phyloP scores from a whole-genome alignment of 2,888 invertebrate genomes.

The Leptogaster cylindrica region DNA sequence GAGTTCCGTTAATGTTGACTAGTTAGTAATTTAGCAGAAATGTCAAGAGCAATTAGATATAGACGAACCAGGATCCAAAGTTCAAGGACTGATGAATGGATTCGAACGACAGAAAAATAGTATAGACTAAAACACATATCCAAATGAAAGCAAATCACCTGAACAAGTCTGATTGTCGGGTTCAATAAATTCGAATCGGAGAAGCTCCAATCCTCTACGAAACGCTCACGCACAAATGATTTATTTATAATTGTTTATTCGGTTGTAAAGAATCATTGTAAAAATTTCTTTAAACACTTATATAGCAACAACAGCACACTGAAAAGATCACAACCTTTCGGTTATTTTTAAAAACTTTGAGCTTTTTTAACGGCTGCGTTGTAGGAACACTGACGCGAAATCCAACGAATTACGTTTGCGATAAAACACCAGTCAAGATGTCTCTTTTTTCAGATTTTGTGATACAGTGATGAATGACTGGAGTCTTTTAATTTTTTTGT shows the following conservation, averaged over 20 bases:
- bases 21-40: neutral
- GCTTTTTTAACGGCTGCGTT: constrained; percentile 8
- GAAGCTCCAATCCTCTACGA: no score
- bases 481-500: neutral
- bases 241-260: neutral
- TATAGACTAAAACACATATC: no score
- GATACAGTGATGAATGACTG: neutral
- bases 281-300: neutral
- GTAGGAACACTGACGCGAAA: neutral
- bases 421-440: neutral
- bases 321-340: constrained; percentile 18
- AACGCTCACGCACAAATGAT: neutral
- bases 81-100: neutral
- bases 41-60: constrained; percentile 20
- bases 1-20: neutral
- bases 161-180: no score
- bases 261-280: neutral
- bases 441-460: neutral
- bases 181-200: no score
- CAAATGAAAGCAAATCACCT: no score
- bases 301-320: constrained; percentile 1
- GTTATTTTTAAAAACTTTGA: constrained; percentile 26
- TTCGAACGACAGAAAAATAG: neutral
- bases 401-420: neutral
- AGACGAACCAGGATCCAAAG: neutral